Evolutionary conservation across 2,113 vertebrate species (phyloP), one percentile per base, ranked within the genome.

Genomic region (Dissostichus mawsoni): DNA sequence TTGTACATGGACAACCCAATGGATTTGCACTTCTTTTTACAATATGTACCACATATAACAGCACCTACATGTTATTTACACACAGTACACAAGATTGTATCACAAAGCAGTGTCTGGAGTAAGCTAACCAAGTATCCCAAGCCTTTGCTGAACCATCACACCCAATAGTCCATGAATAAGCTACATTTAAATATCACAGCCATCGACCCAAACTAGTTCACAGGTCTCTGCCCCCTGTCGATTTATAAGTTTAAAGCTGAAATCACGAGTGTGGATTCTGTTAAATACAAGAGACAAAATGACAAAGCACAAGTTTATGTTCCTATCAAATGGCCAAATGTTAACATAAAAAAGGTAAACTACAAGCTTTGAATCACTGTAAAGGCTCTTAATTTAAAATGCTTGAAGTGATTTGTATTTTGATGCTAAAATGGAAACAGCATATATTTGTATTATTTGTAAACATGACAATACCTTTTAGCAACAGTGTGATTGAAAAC

Each of bases 21-120:
- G 84, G 81, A 84, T 87, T 91, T 90, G 86, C 87, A 91, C 80
- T 91, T 89, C 63, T 93, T 93, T 94, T 94, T 93, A 96, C 93
- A 94, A 91, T 97, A 94, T 94, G 91, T 95, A 95, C 93, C 94
- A 87, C 92, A 74, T 94, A 94, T 94, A 95, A 94, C 95, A 90
- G 93, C 93, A 89, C 90, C 93, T 93, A 93, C 94, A 91, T 88
- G 89, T 91, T 92, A 90, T 92, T 91, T 95, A 94, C 95, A 96
- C 94, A 96, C 93, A 93, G 94, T 89, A 91, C 86, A 95, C 92
- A 90, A 93, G 94, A 91, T 91, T 87, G 84, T 91, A 90, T 92
- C 90, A 89, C 93, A 92, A 91, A 93, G 85, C 90, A 84, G 89
- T 81, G 61, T 76, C 83, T 78, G 67, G 84, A 85, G 87, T 82